phyloP scores from a whole-genome alignment of 2,797 vertebrate species.

The Propithecus deckenii region DNA sequence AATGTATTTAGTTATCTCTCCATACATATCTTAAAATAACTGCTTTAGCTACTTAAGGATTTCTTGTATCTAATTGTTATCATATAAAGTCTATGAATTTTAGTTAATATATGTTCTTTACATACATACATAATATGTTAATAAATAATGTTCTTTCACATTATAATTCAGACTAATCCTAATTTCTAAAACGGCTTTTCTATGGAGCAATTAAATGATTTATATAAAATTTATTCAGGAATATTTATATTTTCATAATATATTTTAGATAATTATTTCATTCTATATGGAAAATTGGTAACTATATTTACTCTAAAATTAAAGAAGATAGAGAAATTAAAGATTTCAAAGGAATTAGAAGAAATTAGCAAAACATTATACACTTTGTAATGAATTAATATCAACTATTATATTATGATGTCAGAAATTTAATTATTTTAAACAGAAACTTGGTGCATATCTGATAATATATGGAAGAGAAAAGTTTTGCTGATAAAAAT shows the following conservation, averaged over 20 bases:
- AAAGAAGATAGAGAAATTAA: neutral
- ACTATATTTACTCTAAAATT: neutral
- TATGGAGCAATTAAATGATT: neutral
- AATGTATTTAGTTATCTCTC: neutral
- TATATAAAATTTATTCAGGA: neutral
- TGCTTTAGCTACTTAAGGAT: neutral
- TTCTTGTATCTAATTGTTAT: neutral
- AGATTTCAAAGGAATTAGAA: neutral
- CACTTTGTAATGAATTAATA: neutral
- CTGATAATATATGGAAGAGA: neutral
- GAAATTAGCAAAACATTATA: neutral
- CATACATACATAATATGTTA: too few relatives aligned
- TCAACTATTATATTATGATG: neutral
- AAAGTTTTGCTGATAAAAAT: neutral
- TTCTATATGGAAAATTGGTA: neutral
- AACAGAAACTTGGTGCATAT: neutral
- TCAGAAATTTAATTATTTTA: neutral
- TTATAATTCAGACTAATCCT: neutral
- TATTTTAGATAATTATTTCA: neutral
- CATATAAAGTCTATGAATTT: neutral
- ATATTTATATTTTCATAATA: neutral
- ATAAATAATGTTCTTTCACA: neutral
- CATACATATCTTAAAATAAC: neutral
- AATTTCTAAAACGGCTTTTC: neutral
- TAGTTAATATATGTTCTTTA: neutral